Base-by-base conservation (phyloP, 92 coral and sea anemone genomes). In the Phenganax stokvisi region DNA sequence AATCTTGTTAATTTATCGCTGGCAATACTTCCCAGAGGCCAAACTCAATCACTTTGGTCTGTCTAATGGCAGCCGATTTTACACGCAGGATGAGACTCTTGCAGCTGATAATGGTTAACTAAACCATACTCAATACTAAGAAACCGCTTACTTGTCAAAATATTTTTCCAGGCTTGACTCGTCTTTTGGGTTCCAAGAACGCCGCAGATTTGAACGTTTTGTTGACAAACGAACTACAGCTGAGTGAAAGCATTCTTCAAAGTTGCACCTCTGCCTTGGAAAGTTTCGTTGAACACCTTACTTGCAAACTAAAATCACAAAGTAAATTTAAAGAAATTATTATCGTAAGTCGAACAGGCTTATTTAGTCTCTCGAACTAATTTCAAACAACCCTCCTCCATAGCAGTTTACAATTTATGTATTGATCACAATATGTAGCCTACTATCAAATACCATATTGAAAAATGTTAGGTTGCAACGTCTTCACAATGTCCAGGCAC, bases 201-300 rank as follows among this genome's bases (percentile, higher is more conserved):
- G 82, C 82, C 16, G 82, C 82, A 61, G 82, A 78, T n/a, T 29
- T 78, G 13, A 61, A 61, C 51, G 72, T 78, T 56, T 47, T 78
- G 72, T 62, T 78, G 37, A 25, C 57, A 29, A 62, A 29, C 20
- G 82, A 78, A 56, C 68, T 78, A 12, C 13, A 72, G 61, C 29
- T 60, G 72, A 63, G 82, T 17, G 72, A 61, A 12, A 53, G 31
- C 11, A 44, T 62, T 16, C 44, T 78, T 13, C 57, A 78, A 47
- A 64, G 72, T 78, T 61, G 72, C 28, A 78, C 65, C 51, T 11
- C 57, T 0, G 82, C 58, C 7, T 51, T 78, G 72, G 10, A 62
- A 15, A 37, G 60, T 29, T 78, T 78, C 25, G 56, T 52, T 63
- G 72, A 60, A 28, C 54, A 28, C 29, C 58, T 78, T 28, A 78